A percentile compares a stretch with the other conserved stretches of the same genome.
Evolutionary conservation across 2,113 vertebrate genomes (phyloP).

Genomic region (Dromiciops gliroides): DNA sequence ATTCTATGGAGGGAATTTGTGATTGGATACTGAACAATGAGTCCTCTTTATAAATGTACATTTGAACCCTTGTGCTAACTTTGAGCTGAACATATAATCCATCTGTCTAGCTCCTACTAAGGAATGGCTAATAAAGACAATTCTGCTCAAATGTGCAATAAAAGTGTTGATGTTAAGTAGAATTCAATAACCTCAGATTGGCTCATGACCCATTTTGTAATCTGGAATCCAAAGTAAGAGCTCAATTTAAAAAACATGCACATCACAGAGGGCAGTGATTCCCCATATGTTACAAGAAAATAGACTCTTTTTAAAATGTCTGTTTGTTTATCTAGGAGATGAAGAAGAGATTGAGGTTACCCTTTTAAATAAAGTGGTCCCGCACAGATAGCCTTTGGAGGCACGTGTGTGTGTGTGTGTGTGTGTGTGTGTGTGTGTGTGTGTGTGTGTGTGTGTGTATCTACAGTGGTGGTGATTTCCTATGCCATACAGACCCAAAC

Average conservation of each 20-base stretch:
- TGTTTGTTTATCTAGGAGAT: slow-evolving; percentile 52
- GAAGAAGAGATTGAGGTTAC: neutral
- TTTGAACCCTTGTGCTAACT: slow-evolving; percentile 11
- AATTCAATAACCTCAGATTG: slow-evolving; percentile 41
- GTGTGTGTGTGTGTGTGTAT: fast-evolving
- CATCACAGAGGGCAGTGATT: slow-evolving; percentile 39
- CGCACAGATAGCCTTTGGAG: neutral
- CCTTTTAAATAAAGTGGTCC: neutral
- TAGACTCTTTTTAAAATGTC: slow-evolving; percentile 19
- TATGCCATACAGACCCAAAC: neutral
- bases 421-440: fast-evolving
- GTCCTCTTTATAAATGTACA: slow-evolving; percentile 56
- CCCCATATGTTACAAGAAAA: slow-evolving; percentile 57
- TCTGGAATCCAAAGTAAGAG: slow-evolving; percentile 57
- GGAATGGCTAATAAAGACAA: neutral
- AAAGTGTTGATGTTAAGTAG: slow-evolving; percentile 27
- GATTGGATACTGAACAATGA: neutral
- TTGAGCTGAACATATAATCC: slow-evolving; percentile 40
- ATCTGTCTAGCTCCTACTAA: slow-evolving; percentile 47
- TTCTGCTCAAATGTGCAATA: slow-evolving; percentile 42
- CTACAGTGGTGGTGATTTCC: neutral
- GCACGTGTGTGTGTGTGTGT: fast-evolving
- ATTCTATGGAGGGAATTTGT: slow-evolving; percentile 27
- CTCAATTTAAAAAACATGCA: slow-evolving; percentile 65
- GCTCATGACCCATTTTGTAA: slow-evolving; percentile 42